Conservation (phyloP, 2,797 vertebrate genomes). For the Rhinogobio ventralis region DNA sequence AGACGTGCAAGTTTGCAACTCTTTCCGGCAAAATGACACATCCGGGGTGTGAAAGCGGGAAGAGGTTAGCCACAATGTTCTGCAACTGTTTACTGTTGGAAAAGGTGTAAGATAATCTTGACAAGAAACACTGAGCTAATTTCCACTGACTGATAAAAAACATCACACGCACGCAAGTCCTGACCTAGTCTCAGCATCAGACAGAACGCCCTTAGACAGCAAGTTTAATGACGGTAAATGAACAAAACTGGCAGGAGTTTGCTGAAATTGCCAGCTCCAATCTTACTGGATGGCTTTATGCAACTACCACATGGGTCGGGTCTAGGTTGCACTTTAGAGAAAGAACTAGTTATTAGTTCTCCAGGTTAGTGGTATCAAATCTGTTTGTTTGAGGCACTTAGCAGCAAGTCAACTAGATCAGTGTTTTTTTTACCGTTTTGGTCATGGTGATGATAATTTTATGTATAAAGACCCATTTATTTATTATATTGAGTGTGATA, state of each 20-base stretch:
- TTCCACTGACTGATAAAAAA: slow-evolving; percentile 7
- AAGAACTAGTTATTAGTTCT: neutral
- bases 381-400: neutral
- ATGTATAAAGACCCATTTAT: neutral
- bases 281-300: neutral
- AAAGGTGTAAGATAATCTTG: neutral
- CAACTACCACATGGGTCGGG: neutral
- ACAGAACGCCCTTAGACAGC: neutral
- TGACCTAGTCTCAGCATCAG: neutral
- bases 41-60: slow-evolving; percentile 24
- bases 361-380: neutral
- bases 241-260: neutral
- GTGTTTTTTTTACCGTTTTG: neutral
- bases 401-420: neutral
- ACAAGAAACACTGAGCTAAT: neutral
- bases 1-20: slow-evolving; percentile 9
- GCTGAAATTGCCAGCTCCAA: neutral
- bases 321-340: neutral
- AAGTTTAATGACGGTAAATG: neutral
- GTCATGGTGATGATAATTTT: neutral
- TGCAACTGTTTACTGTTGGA: neutral
- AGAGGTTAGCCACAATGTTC: slow-evolving; percentile 35
- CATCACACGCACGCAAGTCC: neutral
- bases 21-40: slow-evolving; percentile 2
- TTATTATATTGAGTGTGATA: neutral